A percentile compares a stretch with the other conserved stretches of the same genome.
phyloP scores from a whole-genome alignment of 2,888 invertebrate genomes.

The Muschampia plurimacula region DNA sequence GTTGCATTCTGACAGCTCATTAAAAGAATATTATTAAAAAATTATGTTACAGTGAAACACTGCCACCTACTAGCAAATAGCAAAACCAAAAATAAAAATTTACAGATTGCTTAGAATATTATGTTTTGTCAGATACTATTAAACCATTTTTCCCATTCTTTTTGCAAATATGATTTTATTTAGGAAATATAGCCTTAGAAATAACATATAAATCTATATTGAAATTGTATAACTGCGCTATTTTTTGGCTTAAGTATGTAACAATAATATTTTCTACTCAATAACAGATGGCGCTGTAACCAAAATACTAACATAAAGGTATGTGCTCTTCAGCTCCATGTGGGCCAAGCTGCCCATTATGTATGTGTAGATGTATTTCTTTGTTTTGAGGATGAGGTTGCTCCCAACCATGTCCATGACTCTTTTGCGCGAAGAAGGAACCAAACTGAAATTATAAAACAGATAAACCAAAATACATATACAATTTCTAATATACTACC shows the following conservation, averaged over 20 bases:
- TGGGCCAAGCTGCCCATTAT: slow-evolving; percentile 59
- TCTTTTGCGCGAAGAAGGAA: slow-evolving; percentile 64
- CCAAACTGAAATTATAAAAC: slow-evolving; percentile 62
- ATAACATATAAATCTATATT: too few relatives aligned
- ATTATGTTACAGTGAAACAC: slow-evolving; percentile 6
- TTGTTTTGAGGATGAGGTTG: slow-evolving; percentile 60
- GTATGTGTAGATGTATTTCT: slow-evolving; percentile 80
- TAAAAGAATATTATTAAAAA: too few relatives aligned
- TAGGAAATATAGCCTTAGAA: too few relatives aligned
- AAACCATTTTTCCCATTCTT: too few relatives aligned
- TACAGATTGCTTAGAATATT: too few relatives aligned
- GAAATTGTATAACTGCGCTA: too few relatives aligned
- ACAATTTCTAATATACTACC: too few relatives aligned
- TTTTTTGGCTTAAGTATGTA: too few relatives aligned
- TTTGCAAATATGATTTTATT: too few relatives aligned
- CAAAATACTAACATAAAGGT: slow-evolving; percentile 45
- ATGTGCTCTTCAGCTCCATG: slow-evolving; percentile 50
- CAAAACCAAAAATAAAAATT: background rate
- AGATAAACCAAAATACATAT: too few relatives aligned
- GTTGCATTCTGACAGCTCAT: too few relatives aligned
- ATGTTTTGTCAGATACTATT: too few relatives aligned
- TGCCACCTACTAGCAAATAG: slow-evolving; percentile 52
- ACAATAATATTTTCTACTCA: slow-evolving; percentile 28
- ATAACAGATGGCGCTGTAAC: slow-evolving; percentile 43
- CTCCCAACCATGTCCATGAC: slow-evolving; percentile 67